phyloP scores from a whole-genome alignment of 2,113 vertebrate genomes.

The Sula dactylatra region DNA sequence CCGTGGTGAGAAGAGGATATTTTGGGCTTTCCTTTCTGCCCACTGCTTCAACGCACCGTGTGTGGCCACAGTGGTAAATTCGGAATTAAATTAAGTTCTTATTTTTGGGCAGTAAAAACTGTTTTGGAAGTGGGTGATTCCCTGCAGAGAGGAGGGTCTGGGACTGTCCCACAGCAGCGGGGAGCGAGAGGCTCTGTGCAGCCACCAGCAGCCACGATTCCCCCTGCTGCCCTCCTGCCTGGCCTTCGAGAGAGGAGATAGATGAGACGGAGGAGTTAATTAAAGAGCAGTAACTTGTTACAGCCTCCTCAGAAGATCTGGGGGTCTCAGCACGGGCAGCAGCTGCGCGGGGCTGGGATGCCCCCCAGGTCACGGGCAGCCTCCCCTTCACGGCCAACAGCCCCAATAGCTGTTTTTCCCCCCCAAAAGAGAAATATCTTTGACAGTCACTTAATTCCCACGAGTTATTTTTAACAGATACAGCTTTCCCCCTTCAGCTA shows the following conservation, averaged over 20 bases:
- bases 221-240: not conserved
- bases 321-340: not conserved
- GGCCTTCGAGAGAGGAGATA: not conserved
- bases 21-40: not conserved
- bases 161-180: not conserved
- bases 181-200: not conserved
- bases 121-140: not conserved
- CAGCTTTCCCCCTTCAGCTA: not conserved
- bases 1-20: not conserved
- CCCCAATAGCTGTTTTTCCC: not conserved
- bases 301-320: not conserved
- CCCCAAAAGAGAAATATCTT: not conserved
- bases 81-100: not conserved
- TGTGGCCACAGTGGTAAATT: not conserved
- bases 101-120: not conserved
- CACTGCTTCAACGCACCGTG: not conserved
- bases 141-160: not conserved
- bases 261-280: not conserved
- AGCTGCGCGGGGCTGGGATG: not conserved
- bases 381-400: not conserved
- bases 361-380: not conserved
- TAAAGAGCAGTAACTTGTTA: not conserved
- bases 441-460: not conserved
- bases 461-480: not conserved
- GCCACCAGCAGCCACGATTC: not conserved